Conservation (phyloP, 1,140 invertebrate species). For the Dreissena polymorpha region DNA sequence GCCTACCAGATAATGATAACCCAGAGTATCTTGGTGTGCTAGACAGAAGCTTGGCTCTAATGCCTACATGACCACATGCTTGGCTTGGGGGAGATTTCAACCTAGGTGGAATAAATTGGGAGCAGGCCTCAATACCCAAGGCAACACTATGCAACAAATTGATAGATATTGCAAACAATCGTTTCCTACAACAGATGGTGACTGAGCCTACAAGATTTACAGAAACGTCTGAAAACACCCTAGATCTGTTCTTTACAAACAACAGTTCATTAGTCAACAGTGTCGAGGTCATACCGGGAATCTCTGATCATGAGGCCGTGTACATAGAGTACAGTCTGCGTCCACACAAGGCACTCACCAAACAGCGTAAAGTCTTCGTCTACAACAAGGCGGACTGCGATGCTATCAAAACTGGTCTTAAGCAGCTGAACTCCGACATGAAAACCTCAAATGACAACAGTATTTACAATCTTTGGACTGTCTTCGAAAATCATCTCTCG, state of each 20-base stretch:
- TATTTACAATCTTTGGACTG: too few species aligned
- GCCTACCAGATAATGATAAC: not conserved
- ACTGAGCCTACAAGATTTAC: conserved; percentile 14
- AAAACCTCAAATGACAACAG: too few species aligned
- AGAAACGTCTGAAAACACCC: not conserved
- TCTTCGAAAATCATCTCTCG: too few species aligned
- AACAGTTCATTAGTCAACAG: conserved; percentile 46
- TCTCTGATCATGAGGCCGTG: conserved; percentile 42
- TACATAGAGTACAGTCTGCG: conserved; percentile 47
- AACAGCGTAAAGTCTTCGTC: conserved; percentile 4
- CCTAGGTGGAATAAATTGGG: conserved; percentile 25
- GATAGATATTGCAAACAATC: conserved; percentile 7
- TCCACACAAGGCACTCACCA: not conserved
- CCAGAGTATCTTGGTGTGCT: conserved; percentile 4
- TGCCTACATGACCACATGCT: not conserved
- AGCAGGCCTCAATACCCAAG: not conserved
- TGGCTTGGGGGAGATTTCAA: conserved; percentile 37
- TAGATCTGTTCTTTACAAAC: conserved; percentile 41
- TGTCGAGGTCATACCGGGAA: conserved; percentile 37
- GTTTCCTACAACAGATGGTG: conserved; percentile 17
- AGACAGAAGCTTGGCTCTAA: not conserved
- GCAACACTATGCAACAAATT: conserved; percentile 16
- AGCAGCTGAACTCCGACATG: too few species aligned
- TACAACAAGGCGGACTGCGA: conserved; percentile 39
- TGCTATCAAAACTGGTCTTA: not conserved